Percentiles rank a stretch among this genome's conserved stretches.
Conservation (phyloP, 2,797 vertebrate species). For the Parauchenoglanis ngamensis region DNA sequence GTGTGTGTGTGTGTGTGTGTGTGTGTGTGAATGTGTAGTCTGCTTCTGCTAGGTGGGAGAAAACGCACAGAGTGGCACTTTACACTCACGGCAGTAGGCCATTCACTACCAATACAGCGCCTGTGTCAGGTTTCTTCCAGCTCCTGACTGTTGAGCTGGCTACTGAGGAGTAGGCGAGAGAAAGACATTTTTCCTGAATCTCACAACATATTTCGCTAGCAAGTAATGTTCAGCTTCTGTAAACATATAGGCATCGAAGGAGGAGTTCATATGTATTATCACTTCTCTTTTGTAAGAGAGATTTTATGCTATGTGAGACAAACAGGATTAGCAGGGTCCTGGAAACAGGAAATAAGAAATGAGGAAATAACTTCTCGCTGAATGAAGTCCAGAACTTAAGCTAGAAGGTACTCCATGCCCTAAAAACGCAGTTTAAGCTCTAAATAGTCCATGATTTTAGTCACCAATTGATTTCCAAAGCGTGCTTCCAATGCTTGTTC, state of each 20-base stretch:
- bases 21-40: not conserved
- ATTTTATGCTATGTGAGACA: not conserved
- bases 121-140: constrained; percentile 1
- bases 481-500: not conserved
- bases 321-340: not conserved
- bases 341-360: not conserved
- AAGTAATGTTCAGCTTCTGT: not conserved
- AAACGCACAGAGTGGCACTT: constrained; percentile 17
- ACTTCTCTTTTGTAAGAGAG: not conserved
- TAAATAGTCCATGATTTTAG: not conserved
- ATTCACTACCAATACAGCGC: not conserved
- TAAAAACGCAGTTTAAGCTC: not conserved
- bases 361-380: not conserved
- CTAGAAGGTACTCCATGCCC: not conserved
- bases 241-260: not conserved
- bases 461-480: not conserved
- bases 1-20: too few relatives aligned
- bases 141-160: not conserved
- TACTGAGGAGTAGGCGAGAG: not conserved
- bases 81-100: not conserved
- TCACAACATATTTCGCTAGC: not conserved
- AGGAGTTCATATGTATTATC: not conserved
- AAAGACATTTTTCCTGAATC: not conserved
- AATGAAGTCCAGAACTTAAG: not conserved
- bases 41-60: constrained; percentile 4